Base-by-base conservation (phyloP, 2,888 invertebrate species). In the Acanthoscelides obtectus region DNA sequence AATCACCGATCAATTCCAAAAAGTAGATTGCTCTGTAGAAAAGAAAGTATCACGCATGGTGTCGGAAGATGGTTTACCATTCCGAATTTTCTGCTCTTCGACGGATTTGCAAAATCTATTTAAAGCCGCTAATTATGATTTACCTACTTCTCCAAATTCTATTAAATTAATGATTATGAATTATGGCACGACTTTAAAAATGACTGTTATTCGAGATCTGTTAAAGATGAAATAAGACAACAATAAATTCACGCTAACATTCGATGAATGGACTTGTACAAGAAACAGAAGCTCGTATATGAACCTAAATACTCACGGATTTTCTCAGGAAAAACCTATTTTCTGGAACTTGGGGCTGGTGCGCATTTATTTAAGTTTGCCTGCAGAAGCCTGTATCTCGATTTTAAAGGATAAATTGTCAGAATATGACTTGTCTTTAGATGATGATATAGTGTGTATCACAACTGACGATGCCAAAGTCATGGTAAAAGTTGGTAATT, bases 391-490 rank as follows among this genome's bases (percentile, higher is more conserved):
- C 77, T 72, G 75, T 69, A 73, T 78, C 45, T 66, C 64, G 20
- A 64, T 78, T 74, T 70, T 80, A 68, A 75, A 77, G 69, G 71
- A 68, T 68, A 73, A 70, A 72, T 66, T 75, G 21, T 66, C 67
- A 45, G 73, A 77, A 75, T 79, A 74, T 77, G 74, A 70, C 65
- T 67, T 79, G 64, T 67, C 65, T 72, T 74, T 80, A 12, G 79
- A 81, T 8, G 68, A 78, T 64, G 78, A 80, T 77, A 76, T 80
- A 63, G 73, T 81, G 67, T 70, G 70, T 70, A 78, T 79, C 69
- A 80, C 77, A 5, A 80, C 79, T 69, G 80, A 80, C 77, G 80
- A 77, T 20, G 78, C 80, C 21, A 75, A 71, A 71, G 79, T n/a
- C n/a, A 81, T 80, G 80, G 71, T 69, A n/a, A 81, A 81, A 69